Conservation (phyloP, 2,797 vertebrate species). For the Scleropages formosus region DNA sequence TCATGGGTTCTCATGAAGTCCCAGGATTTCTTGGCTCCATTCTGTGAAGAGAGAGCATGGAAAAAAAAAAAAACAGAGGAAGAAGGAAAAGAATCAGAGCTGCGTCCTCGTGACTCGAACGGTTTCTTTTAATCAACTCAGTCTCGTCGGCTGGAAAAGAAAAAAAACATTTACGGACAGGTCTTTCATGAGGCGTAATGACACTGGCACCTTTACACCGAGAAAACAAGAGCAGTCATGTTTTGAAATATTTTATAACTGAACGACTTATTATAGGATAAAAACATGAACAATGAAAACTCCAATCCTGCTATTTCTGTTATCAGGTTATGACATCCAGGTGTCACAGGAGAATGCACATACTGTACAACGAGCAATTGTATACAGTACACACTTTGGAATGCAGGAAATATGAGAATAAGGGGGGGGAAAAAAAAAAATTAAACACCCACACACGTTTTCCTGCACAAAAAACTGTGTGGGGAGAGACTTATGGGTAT, state of each 20-base stretch:
- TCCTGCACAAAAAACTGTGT: slow-evolving; percentile 16
- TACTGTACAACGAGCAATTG: not conserved
- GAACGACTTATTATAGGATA: not conserved
- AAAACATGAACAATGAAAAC: not conserved
- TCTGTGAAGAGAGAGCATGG: slow-evolving; percentile 41
- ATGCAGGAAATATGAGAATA: slow-evolving; percentile 26
- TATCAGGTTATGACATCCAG: slow-evolving; percentile 27
- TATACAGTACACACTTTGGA: slow-evolving; percentile 4
- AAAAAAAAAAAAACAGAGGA: not conserved
- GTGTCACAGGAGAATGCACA: slow-evolving; percentile 3
- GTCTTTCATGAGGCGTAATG: not conserved
- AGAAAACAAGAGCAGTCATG: not conserved
- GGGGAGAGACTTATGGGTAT: slow-evolving; percentile 8
- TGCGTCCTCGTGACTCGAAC: no score
- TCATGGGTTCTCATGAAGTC: slow-evolving; percentile 68
- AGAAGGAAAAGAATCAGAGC: no score
- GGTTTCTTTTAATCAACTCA: no score
- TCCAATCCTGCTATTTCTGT: not conserved
- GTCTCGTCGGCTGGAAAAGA: no score
- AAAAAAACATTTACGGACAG: not conserved
- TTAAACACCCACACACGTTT: slow-evolving; percentile 23
- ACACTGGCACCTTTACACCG: not conserved
- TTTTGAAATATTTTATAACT: not conserved
- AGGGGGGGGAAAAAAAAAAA: slow-evolving; percentile 7
- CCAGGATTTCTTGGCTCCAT: slow-evolving; percentile 61